Conservation (phyloP, 2,888 invertebrate genomes). For the Yponomeuta evonymella region DNA sequence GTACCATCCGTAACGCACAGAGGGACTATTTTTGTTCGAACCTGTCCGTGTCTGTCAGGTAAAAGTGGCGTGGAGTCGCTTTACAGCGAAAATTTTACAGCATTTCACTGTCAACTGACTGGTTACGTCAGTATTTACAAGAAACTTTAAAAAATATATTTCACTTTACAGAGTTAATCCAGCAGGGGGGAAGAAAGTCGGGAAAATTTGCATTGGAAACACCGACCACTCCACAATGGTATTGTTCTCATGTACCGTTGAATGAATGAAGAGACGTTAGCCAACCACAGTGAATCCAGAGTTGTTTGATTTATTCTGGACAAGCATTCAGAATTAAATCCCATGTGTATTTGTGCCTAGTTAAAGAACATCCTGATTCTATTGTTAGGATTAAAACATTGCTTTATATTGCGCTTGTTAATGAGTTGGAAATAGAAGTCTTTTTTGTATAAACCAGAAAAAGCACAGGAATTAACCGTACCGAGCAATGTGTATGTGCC, state of each 20-base stretch:
- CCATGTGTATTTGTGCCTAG: not conserved
- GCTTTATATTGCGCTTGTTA: no score
- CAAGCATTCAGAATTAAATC: slow-evolving; percentile 17
- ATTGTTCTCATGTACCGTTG: slow-evolving; percentile 41
- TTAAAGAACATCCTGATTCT: not conserved
- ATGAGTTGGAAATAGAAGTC: no score
- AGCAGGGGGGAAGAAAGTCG: no score
- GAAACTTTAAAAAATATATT: no score
- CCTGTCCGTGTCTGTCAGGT: slow-evolving; percentile 66
- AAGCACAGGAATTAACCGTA: not conserved
- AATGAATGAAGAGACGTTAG: slow-evolving; percentile 74
- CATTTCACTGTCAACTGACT: no score
- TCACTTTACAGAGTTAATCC: no score
- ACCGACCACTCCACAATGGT: slow-evolving; percentile 41
- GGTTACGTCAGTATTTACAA: no score
- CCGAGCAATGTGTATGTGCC: not conserved
- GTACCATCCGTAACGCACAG: slow-evolving; percentile 44
- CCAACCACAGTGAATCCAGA: slow-evolving; percentile 63
- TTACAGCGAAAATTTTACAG: not conserved
- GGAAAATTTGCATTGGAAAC: not conserved
- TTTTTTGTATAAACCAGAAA: no score
- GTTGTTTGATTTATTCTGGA: slow-evolving; percentile 69
- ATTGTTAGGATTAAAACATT: no score
- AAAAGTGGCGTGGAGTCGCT: slow-evolving; percentile 36
- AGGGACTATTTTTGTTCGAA: slow-evolving; percentile 69